Conservation (phyloP, 2,888 invertebrate species). For the Drosophila atripex region DNA sequence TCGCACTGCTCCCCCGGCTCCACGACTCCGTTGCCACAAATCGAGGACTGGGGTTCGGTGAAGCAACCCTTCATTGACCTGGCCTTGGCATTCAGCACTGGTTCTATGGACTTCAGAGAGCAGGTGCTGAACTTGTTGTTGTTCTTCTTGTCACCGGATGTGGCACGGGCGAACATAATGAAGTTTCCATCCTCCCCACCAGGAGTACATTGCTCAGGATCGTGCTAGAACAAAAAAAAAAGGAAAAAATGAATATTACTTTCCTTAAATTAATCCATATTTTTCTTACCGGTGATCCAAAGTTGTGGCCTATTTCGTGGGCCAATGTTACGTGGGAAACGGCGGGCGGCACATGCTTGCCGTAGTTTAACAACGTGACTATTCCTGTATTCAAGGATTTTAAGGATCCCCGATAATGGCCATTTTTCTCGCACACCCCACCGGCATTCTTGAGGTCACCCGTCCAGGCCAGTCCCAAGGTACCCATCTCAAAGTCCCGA, state of each 20-base stretch:
- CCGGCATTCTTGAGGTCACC: constrained; percentile 98
- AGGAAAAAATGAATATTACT: no score
- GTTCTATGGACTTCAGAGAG: constrained; percentile 95
- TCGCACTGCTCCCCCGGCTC: constrained; percentile 99
- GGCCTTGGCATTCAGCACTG: constrained; percentile 95
- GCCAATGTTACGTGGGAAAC: constrained; percentile 99
- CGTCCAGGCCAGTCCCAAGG: constrained; percentile 98
- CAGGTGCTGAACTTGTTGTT: constrained; percentile 99
- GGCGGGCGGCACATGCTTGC: constrained; percentile 98
- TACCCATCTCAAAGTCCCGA: constrained; percentile 97
- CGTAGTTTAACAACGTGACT: constrained; percentile 98
- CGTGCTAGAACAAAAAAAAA: constrained; percentile 88
- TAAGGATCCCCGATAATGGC: constrained; percentile 96
- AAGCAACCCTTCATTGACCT: constrained; percentile 96
- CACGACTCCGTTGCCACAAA: constrained; percentile 99
- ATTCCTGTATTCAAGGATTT: constrained; percentile 99
- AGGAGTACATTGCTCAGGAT: constrained; percentile 96
- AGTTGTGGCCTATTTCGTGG: constrained; percentile 99
- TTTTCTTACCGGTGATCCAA: constrained; percentile 94
- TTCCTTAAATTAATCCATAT: neutral
- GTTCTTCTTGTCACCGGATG: constrained; percentile 98
- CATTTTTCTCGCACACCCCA: constrained; percentile 98
- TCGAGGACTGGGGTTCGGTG: constrained; percentile 95
- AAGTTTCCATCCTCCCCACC: constrained; percentile 98
- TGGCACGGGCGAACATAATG: constrained; percentile 99